Conservation (phyloP, 2,888 invertebrate species). For the Anthoptus insignis region DNA sequence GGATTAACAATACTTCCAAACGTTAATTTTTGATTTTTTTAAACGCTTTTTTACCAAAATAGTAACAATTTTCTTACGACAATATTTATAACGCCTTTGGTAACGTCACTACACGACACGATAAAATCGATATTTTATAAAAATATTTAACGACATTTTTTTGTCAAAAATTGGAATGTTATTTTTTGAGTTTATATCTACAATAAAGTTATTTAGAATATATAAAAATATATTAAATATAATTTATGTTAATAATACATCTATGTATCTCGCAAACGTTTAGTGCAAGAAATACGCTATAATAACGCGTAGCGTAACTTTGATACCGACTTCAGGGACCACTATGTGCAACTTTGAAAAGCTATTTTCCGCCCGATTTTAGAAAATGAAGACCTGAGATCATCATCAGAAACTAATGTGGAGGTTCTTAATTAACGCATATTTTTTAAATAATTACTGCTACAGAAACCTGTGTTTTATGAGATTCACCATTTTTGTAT, state of each 20-base stretch:
- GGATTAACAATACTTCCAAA: slow-evolving; percentile 24
- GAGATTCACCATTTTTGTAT: no score
- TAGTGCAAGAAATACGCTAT: no score
- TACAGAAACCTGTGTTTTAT: no score
- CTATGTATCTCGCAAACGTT: no score
- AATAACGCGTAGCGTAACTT: no score
- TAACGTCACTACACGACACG: slow-evolving; percentile 51
- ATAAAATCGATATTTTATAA: slow-evolving; percentile 35
- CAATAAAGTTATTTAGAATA: slow-evolving; percentile 31
- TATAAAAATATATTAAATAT: slow-evolving; percentile 35
- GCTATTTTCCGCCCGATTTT: no score
- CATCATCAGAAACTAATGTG: no score
- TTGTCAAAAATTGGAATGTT: slow-evolving; percentile 54
- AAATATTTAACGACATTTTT: slow-evolving; percentile 49
- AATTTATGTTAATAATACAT: slow-evolving; percentile 25
- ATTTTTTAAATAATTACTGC: no score
- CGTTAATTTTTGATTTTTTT: slow-evolving; percentile 22
- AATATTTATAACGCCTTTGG: slow-evolving; percentile 54
- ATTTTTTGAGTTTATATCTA: slow-evolving; percentile 42
- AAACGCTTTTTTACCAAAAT: slow-evolving; percentile 20
- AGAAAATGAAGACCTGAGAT: no score
- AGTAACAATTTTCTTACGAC: slow-evolving; percentile 30
- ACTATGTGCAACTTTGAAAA: no score
- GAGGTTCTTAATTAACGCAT: no score
- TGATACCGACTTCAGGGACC: no score